These are phyloP conservation scores for Poeciliopsis occidentalis DNA, from an alignment of 2,113 vertebrate genomes.

Conservation along the genomic window DNA sequence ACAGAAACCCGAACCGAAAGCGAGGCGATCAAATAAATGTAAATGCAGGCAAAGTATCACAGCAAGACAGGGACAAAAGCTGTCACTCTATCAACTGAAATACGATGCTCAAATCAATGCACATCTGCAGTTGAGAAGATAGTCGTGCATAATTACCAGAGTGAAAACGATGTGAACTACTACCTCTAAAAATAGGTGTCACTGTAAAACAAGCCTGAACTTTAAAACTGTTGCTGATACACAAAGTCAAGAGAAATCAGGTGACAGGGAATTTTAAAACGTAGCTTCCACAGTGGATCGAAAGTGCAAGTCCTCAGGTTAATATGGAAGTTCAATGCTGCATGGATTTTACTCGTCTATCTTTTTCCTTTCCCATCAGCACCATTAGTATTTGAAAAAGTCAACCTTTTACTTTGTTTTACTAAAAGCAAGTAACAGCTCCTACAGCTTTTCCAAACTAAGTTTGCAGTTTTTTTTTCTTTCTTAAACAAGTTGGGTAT, in stretches of 20 bases:
- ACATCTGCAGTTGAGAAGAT: neutral
- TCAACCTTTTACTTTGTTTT: too few relatives aligned
- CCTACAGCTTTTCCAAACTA: too few relatives aligned
- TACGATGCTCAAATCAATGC: neutral
- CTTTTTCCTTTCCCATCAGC: too few relatives aligned
- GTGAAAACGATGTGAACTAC: neutral
- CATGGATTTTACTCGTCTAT: neutral
- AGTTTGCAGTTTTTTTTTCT: too few relatives aligned
- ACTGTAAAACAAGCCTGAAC: neutral
- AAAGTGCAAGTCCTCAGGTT: neutral
- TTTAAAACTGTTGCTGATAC: neutral
- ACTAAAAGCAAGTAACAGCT: neutral
- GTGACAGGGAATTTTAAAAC: neutral
- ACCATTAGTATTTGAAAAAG: too few relatives aligned
- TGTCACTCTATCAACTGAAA: conserved; percentile 11
- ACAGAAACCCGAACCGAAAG: conserved; percentile 46
- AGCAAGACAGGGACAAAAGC: conserved; percentile 6
- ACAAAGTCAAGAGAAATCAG: neutral
- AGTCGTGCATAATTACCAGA: neutral
- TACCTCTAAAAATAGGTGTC: neutral
- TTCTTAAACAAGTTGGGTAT: too few relatives aligned
- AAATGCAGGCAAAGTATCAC: conserved; percentile 38
- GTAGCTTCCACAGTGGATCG: neutral
- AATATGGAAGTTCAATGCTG: too few relatives aligned
- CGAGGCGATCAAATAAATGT: conserved; percentile 50